Evolutionary conservation across 2,888 invertebrate species (phyloP).

Genomic region (Lingula anatina): DNA sequence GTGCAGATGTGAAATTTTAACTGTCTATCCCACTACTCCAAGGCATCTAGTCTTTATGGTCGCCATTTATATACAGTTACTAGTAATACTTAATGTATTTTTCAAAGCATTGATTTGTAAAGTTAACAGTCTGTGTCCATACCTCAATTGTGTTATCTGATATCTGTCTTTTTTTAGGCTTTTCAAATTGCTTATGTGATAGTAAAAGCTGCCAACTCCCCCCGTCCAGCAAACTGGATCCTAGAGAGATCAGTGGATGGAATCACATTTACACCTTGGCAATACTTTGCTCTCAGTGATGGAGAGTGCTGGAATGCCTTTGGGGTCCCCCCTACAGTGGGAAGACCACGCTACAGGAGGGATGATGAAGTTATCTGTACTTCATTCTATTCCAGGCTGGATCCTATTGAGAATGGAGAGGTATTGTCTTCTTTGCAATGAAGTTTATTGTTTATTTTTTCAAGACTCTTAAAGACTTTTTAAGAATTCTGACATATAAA

Average conservation of each 20-base stretch:
- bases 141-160: conserved; percentile 1
- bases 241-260: conserved; percentile 80
- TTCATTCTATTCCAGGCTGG: conserved; percentile 89
- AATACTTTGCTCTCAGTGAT: conserved; percentile 74
- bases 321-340: conserved; percentile 62
- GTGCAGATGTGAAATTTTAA: no score
- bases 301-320: conserved; percentile 58
- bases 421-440: conserved; percentile 54
- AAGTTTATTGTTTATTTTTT: conserved; percentile 3
- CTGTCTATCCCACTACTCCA: no score
- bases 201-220: conserved; percentile 88
- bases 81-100: no score
- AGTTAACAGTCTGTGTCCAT: no score
- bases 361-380: conserved; percentile 94
- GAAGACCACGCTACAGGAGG: conserved; percentile 66
- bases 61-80: no score
- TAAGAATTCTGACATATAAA: no score
- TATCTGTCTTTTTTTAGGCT: conserved; percentile 62
- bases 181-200: conserved; percentile 93
- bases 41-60: no score
- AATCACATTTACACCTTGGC: conserved; percentile 76
- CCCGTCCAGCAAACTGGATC: conserved; percentile 92
- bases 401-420: conserved; percentile 94
- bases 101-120: no score
- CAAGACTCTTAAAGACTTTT: conserved; percentile 1